These are phyloP conservation scores for Graptemys geographica DNA, from an alignment of 2,797 vertebrate genomes.

Conservation along the genomic window DNA sequence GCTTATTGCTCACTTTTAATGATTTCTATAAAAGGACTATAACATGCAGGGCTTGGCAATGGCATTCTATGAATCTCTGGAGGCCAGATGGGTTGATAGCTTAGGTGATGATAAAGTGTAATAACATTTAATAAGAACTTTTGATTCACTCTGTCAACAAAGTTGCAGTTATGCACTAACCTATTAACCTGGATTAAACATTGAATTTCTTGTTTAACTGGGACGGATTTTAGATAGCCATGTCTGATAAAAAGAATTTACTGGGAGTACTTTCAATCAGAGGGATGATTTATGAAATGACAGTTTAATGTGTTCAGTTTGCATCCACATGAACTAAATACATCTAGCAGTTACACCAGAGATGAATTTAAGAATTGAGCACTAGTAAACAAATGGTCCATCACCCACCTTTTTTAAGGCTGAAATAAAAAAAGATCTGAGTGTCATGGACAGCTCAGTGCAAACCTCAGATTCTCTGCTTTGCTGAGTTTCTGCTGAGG, in stretches of 20 bases:
- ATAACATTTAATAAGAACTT: neutral
- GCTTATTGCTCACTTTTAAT: neutral
- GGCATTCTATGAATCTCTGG: neutral
- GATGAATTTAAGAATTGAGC: neutral
- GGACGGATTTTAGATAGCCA: neutral
- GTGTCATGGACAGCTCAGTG: neutral
- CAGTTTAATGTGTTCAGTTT: neutral
- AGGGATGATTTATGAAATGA: neutral
- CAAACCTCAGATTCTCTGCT: neutral
- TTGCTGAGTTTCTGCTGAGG: neutral
- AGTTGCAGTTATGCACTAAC: neutral
- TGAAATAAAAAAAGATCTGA: neutral
- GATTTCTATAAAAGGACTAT: neutral
- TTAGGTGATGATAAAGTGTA: neutral
- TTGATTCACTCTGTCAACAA: neutral
- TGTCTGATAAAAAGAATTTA: neutral
- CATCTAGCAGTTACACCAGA: neutral
- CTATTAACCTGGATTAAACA: neutral
- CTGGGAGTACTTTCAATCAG: conserved; percentile 2
- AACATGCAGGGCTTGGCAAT: neutral
- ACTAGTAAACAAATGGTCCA: conserved; percentile 9
- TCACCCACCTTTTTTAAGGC: neutral
- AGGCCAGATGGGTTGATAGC: neutral
- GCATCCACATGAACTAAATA: neutral
- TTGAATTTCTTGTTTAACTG: neutral